Evolutionary conservation across 2,797 vertebrate genomes (phyloP).

Genomic region (Sebastes iracundus): DNA sequence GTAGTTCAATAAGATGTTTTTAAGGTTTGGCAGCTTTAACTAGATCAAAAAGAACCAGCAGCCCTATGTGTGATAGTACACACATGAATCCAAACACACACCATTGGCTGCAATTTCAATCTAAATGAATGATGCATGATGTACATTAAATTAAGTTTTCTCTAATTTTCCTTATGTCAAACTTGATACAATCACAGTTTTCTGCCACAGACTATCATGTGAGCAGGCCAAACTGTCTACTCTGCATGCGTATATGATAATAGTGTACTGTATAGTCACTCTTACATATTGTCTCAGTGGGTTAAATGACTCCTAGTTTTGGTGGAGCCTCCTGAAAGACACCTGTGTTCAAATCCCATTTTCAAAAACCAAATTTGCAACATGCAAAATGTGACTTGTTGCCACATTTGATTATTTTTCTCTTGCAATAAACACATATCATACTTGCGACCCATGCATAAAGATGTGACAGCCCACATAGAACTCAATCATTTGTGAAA

Average conservation of each 20-base stretch:
- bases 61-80: background rate
- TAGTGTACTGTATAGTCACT: background rate
- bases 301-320: background rate
- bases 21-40: background rate
- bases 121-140: background rate
- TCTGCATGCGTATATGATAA: background rate
- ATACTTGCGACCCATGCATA: too few species aligned
- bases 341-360: background rate
- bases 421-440: background rate
- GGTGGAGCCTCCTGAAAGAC: background rate
- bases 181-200: background rate
- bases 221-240: background rate
- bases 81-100: background rate
- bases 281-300: background rate
- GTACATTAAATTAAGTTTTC: background rate
- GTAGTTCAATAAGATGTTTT: background rate
- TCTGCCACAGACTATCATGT: background rate
- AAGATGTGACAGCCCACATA: background rate
- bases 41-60: background rate
- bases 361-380: background rate
- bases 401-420: background rate
- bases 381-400: background rate
- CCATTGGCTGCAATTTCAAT: background rate
- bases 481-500: background rate
- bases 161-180: background rate